Base-by-base conservation (phyloP, 2,797 vertebrate genomes). In the Pangasius krempfi region DNA sequence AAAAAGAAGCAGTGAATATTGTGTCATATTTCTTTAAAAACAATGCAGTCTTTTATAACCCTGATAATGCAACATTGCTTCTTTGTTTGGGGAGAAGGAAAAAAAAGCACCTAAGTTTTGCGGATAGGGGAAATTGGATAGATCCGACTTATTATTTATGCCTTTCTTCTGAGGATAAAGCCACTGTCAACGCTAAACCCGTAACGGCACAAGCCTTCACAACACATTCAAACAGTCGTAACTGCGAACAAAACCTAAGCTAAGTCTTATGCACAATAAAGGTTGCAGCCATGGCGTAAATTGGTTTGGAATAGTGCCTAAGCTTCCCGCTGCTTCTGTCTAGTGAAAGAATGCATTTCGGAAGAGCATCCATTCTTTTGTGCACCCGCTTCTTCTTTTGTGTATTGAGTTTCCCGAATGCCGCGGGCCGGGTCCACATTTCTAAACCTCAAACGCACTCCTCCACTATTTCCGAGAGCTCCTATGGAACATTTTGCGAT, bases 221-320 rank as follows among this genome's bases (percentile, higher is more conserved):
- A 86, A 27, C 50, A 54, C 56, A 75, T 86, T 87, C 84, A 62
- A 85, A 64, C 14, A 56, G 73, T 56, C 50, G 66, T 86, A 72
- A 79, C 76, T 14, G 62, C 60, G 47, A 85, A 79, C 80, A 81
- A 79, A 89, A 81, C 83, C 82, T 30, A 50, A 66, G 84, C 58
- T 40, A 52, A 82, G 40, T 81, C 70, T 27, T 37, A 30, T 25
- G 37, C 82, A 70, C 72, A 84, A 89, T 86, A 89, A 76, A 73
- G 60, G 14, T 64, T 76, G 66, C 70, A 90, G 80, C 30, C 58
- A 54, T 30, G 73, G 85, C 16, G 27, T 27, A 84, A 91, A 91
- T 85, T 80, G 88, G 80, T 78, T 90, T 87, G 47, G 78, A 84
- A 79, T 72, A 33, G 88, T 58, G 80, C 58, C 66, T 33, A 50